phyloP scores from a whole-genome alignment of 2,797 vertebrate genomes.

The Alosa sapidissima region DNA sequence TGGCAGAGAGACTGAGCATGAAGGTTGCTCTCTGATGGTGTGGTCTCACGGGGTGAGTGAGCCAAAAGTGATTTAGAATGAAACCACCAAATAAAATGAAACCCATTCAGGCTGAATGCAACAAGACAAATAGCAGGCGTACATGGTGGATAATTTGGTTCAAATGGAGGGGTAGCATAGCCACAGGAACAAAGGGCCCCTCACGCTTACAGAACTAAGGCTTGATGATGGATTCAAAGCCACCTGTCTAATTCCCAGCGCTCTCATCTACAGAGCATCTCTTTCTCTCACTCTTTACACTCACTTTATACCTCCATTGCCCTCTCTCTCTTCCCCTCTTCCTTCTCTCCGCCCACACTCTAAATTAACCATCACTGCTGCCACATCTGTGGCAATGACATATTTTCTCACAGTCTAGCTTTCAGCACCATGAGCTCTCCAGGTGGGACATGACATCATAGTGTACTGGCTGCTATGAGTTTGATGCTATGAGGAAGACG shows the following conservation, averaged over 20 bases:
- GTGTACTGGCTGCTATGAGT: constrained; percentile 7
- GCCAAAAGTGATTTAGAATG: constrained; percentile 1
- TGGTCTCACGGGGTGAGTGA: not conserved
- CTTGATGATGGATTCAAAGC: constrained; percentile 3
- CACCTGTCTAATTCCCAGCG: not conserved
- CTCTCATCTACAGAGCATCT: not conserved
- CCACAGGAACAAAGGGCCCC: not conserved
- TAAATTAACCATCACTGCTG: not conserved
- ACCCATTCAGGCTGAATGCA: not conserved
- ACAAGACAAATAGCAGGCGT: not conserved
- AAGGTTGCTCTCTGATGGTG: not conserved
- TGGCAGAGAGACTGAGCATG: not conserved
- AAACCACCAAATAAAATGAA: not conserved
- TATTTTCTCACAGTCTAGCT: not conserved
- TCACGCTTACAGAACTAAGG: not conserved
- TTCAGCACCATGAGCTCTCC: not conserved
- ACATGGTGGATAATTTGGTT: not conserved
- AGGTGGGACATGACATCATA: constrained; percentile 5
- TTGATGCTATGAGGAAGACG: not conserved
- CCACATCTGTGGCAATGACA: not conserved
- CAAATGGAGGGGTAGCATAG: not conserved
- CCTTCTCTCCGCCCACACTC: not conserved
- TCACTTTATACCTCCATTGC: not conserved
- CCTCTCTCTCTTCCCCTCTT: not conserved
- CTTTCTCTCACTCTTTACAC: not conserved